These are phyloP conservation scores for Euclidia mi DNA, from an alignment of 2,888 invertebrate species.

Conservation along the genomic window DNA sequence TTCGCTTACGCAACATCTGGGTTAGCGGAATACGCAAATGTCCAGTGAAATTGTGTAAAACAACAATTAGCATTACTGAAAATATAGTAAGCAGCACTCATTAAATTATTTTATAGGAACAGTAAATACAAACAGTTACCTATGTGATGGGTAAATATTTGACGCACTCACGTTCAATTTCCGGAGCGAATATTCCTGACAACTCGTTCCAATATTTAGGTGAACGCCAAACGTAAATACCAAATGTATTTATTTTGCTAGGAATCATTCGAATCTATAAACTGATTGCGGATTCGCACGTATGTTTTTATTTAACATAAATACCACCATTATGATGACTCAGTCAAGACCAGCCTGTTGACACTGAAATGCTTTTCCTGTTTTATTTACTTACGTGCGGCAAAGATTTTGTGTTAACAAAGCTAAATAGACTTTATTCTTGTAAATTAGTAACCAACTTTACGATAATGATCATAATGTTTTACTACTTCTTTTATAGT, in stretches of 20 bases:
- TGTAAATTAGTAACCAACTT: too few species aligned
- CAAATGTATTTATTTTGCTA: constrained; percentile 43
- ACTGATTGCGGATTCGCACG: constrained; percentile 46
- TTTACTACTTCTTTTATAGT: neutral
- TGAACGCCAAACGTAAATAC: constrained; percentile 51
- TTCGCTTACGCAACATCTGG: too few species aligned
- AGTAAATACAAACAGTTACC: constrained; percentile 35
- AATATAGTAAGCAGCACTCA: constrained; percentile 4
- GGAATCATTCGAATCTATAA: constrained; percentile 42
- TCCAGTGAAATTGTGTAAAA: neutral
- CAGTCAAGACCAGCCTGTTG: constrained; percentile 21
- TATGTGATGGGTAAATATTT: constrained; percentile 57
- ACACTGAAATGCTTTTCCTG: constrained; percentile 23
- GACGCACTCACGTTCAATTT: constrained; percentile 60
- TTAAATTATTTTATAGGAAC: constrained; percentile 23
- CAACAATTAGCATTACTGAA: constrained; percentile 1
- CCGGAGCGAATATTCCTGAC: constrained; percentile 56
- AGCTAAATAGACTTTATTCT: too few species aligned
- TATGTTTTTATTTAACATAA: constrained; percentile 24
- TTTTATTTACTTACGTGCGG: constrained; percentile 16
- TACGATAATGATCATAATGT: too few species aligned
- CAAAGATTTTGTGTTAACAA: constrained; percentile 2
- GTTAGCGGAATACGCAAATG: neutral
- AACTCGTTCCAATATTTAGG: constrained; percentile 59
- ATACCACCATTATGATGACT: constrained; percentile 11